A percentile compares a stretch with the other conserved stretches of the same genome.
Evolutionary conservation across 1,140 invertebrate species (phyloP).

Genomic region (Caenorhabditis elegans): DNA sequence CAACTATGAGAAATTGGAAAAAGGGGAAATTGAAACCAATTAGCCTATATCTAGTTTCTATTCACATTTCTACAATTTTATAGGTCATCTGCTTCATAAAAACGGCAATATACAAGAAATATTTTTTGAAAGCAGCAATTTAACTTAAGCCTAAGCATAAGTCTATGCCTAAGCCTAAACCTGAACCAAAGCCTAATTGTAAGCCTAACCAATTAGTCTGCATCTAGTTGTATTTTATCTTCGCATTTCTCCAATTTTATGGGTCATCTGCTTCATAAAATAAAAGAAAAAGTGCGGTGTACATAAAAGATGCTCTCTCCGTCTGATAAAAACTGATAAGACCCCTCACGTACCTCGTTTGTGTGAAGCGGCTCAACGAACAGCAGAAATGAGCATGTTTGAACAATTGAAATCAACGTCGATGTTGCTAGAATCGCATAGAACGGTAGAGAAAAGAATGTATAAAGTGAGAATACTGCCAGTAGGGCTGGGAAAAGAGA

Average conservation of each 20-base stretch:
- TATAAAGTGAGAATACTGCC: background rate
- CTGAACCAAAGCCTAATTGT: no score
- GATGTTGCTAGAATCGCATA: slow-evolving; percentile 3
- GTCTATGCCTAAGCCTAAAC: no score
- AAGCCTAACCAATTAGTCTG: slow-evolving; percentile 28
- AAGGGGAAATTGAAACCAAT: background rate
- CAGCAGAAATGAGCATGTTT: slow-evolving; percentile 13
- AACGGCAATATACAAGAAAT: no score
- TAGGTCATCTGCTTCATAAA: background rate
- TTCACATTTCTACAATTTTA: background rate
- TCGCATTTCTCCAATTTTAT: background rate
- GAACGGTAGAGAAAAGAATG: background rate
- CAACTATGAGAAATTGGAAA: background rate
- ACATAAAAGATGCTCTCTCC: background rate
- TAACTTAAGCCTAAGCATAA: no score
- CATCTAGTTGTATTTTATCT: slow-evolving; percentile 8
- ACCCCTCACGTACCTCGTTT: slow-evolving; percentile 15
- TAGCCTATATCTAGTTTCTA: slow-evolving; percentile 24
- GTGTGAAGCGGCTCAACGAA: slow-evolving; percentile 13
- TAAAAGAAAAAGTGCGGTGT: background rate
- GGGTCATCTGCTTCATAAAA: background rate
- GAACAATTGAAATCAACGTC: background rate
- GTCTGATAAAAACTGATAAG: background rate
- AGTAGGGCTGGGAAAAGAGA: background rate
- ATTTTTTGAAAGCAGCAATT: no score